Conservation (phyloP, 2,797 vertebrate genomes). For the Catharus ustulatus region DNA sequence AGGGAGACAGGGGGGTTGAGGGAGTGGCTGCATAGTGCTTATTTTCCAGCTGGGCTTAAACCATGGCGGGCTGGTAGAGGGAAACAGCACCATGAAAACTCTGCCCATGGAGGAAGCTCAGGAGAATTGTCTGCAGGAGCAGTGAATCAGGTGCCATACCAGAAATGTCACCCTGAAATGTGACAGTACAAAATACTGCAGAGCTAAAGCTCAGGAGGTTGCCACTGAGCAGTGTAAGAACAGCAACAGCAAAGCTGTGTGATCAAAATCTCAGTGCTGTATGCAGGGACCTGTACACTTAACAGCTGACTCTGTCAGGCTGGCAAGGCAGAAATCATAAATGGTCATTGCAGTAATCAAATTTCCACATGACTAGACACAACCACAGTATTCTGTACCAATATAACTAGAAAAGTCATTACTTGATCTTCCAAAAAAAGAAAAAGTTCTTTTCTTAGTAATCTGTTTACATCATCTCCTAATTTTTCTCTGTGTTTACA, state of each 20-base stretch:
- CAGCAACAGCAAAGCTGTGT: neutral
- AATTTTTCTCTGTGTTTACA: neutral
- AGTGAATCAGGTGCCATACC: neutral
- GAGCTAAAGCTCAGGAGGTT: neutral
- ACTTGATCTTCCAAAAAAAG: neutral
- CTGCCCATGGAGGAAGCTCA: neutral
- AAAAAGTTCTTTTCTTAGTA: neutral
- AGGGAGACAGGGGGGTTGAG: neutral
- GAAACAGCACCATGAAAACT: neutral
- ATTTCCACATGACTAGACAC: neutral
- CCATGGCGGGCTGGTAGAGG: fast-evolving
- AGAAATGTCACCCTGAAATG: constrained; percentile 13
- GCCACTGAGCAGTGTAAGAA: neutral
- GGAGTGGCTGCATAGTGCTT: fast-evolving
- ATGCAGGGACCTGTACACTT: neutral
- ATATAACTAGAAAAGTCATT: neutral
- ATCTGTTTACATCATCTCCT: neutral
- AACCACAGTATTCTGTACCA: neutral
- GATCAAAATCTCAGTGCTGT: neutral
- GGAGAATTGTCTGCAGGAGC: neutral
- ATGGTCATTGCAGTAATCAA: neutral
- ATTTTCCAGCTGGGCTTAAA: neutral
- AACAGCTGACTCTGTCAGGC: neutral
- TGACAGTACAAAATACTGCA: neutral
- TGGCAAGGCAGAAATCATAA: neutral